A percentile compares a stretch with the other conserved stretches of the same genome.
Evolutionary conservation across 2,888 invertebrate species (phyloP).

Genomic region (Matsumyia berberina): DNA sequence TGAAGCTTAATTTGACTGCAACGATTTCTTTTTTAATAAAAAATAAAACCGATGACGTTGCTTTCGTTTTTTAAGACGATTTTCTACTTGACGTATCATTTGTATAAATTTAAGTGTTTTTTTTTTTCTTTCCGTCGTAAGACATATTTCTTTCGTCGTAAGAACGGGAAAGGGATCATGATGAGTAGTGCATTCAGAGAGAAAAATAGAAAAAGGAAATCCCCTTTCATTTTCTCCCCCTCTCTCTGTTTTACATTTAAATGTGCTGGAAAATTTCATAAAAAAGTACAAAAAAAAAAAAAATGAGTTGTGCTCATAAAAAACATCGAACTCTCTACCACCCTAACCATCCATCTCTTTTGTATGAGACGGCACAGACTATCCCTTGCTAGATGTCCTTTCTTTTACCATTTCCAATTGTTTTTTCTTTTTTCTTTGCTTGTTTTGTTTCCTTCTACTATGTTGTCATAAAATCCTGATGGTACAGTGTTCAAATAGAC

Average conservation of each 20-base stretch:
- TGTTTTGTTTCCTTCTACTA: slow-evolving; percentile 15
- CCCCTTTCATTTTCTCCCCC: neutral
- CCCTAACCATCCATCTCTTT: too few relatives aligned
- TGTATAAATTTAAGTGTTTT: slow-evolving; percentile 52
- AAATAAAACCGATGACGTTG: neutral
- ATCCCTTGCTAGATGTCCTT: slow-evolving; percentile 60
- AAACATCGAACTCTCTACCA: slow-evolving; percentile 65
- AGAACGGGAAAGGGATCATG: slow-evolving; percentile 29
- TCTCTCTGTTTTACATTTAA: slow-evolving; percentile 42
- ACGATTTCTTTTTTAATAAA: slow-evolving; percentile 20
- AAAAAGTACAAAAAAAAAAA: slow-evolving; percentile 22
- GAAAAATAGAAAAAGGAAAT: slow-evolving; percentile 28
- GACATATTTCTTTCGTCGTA: slow-evolving; percentile 26
- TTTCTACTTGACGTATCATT: slow-evolving; percentile 40
- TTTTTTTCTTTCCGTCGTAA: too few relatives aligned
- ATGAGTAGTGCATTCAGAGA: slow-evolving; percentile 49
- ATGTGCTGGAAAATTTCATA: slow-evolving; percentile 43
- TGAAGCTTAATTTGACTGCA: slow-evolving; percentile 29
- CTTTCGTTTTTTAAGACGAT: neutral
- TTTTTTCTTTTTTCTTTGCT: slow-evolving; percentile 13
- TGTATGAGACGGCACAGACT: slow-evolving; percentile 63
- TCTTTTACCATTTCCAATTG: neutral
- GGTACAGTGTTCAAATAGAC: slow-evolving; percentile 68
- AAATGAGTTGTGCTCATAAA: slow-evolving; percentile 62
- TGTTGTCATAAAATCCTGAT: slow-evolving; percentile 72